These are phyloP conservation scores for Hipparchia sbordonii DNA, from an alignment of 2,888 invertebrate genomes.

Conservation along the genomic window DNA sequence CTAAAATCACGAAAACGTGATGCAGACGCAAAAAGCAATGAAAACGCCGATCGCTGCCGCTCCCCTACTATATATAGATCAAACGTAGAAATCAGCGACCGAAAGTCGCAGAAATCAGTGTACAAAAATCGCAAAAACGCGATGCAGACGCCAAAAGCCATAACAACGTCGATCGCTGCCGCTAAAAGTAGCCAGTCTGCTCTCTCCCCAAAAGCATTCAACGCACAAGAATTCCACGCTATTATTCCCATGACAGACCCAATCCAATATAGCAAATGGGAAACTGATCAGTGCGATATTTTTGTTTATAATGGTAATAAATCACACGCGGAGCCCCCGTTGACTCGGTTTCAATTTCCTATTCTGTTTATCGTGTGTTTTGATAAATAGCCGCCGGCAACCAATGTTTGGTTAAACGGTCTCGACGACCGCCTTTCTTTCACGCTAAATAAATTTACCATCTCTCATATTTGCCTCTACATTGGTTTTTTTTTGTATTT, in stretches of 20 bases:
- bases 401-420: constrained; percentile 66
- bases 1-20: no score
- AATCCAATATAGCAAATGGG: constrained; percentile 72
- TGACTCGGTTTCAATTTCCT: constrained; percentile 80
- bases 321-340: constrained; percentile 74
- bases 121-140: no score
- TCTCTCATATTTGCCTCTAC: constrained; percentile 70
- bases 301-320: constrained; percentile 78
- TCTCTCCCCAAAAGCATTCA: neutral
- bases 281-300: constrained; percentile 76
- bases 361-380: constrained; percentile 78
- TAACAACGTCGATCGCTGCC: no score
- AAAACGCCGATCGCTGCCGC: no score
- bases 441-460: constrained; percentile 76
- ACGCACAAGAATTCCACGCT: neutral
- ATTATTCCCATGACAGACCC: constrained; percentile 61
- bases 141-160: no score
- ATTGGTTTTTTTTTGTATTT: constrained; percentile 70
- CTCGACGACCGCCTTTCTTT: constrained; percentile 61
- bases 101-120: no score
- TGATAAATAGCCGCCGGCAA: constrained; percentile 77
- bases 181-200: no score
- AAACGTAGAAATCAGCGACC: no score
- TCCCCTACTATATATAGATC: no score
- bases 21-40: no score